Percentiles rank a stretch among this genome's conserved stretches.
These are phyloP conservation scores for Hapalemur alaotrensis DNA, from an alignment of 2,797 vertebrate species.

Conservation along the genomic window DNA sequence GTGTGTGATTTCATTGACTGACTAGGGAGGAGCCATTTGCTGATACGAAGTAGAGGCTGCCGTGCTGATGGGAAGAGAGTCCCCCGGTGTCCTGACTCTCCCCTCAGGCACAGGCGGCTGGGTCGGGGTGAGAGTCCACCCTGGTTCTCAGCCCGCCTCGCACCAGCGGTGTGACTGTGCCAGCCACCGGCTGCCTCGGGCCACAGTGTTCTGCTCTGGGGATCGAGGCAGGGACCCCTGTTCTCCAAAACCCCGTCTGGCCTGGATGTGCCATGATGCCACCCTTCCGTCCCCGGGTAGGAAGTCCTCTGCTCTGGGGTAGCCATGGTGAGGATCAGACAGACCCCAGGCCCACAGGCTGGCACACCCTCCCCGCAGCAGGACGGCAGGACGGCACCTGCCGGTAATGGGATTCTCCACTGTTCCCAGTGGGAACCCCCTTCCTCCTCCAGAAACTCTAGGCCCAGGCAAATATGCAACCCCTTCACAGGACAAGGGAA, in stretches of 20 bases:
- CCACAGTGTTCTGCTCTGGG: neutral
- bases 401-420: accelerated
- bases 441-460: neutral
- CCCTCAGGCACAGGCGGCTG: accelerated
- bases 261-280: accelerated
- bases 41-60: accelerated
- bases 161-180: accelerated
- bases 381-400: neutral
- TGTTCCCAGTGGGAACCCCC: neutral
- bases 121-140: accelerated
- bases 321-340: neutral
- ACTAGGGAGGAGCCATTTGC: neutral
- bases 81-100: accelerated
- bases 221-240: neutral
- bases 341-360: accelerated
- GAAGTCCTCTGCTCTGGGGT: neutral
- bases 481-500: neutral
- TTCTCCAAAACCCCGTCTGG: neutral
- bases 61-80: neutral
- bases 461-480: too few species aligned
- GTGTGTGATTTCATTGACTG: neutral
- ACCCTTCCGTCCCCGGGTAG: accelerated
- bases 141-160: accelerated
- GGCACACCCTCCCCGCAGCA: neutral
- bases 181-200: accelerated